Evolutionary conservation across 2,888 invertebrate genomes (phyloP).

Genomic region (Mesochorus sp.): DNA sequence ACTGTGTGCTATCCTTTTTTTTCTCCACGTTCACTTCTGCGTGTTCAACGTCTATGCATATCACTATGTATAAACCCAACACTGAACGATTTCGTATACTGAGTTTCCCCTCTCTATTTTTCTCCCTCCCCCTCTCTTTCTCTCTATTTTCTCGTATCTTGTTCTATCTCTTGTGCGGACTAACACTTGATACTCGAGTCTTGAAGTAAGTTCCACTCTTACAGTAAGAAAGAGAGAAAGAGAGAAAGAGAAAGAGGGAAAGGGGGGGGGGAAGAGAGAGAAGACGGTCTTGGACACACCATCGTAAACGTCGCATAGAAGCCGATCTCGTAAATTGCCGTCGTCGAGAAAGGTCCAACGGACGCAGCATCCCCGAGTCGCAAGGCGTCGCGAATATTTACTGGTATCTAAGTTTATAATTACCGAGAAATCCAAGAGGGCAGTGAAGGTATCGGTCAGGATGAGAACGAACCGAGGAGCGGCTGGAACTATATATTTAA

Average conservation of each 20-base stretch:
- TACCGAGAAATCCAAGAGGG: conserved; percentile 74
- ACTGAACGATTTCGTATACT: conserved; percentile 47
- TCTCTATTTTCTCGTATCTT: conserved; percentile 6
- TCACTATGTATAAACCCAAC: neutral
- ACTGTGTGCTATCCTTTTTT: conserved; percentile 39
- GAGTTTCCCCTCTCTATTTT: conserved; percentile 12
- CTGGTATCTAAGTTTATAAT: conserved; percentile 79
- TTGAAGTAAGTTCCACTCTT: conserved; percentile 27
- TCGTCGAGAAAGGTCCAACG: conserved; percentile 60
- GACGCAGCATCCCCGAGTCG: conserved; percentile 11
- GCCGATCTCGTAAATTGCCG: conserved; percentile 77
- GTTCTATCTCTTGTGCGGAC: conserved; percentile 26
- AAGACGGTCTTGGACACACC: conserved; percentile 21
- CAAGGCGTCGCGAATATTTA: conserved; percentile 74
- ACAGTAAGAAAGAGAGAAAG: neutral
- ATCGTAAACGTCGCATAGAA: conserved; percentile 66
- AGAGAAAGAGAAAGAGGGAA: conserved; percentile 1
- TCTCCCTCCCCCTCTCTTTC: conserved; percentile 9
- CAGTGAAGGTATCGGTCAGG: conserved; percentile 69
- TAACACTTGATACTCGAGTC: conserved; percentile 31
- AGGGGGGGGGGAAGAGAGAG: neutral
- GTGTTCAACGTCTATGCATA: conserved; percentile 26
- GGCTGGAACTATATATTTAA: neutral
- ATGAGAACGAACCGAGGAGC: conserved; percentile 39
- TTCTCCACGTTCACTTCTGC: conserved; percentile 46